Evolutionary conservation across 1,140 invertebrate genomes (phyloP).

Genomic region (Platorchestia sp.): DNA sequence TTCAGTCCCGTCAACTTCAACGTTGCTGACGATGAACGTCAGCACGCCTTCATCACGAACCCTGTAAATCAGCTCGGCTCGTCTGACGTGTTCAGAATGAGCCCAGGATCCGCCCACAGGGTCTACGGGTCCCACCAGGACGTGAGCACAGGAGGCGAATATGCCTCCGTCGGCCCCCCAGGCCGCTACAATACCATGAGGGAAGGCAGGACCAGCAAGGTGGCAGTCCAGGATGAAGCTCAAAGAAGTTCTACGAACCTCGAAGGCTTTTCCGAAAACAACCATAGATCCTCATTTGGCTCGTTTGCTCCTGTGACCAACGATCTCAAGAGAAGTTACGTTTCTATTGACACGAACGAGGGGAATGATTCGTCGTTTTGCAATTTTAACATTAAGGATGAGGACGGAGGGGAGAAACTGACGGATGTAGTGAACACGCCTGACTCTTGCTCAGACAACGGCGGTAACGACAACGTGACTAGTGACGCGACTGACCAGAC

Average conservation of each 20-base stretch:
- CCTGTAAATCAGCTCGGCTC: neutral
- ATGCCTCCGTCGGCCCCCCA: neutral
- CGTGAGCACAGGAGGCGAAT: neutral
- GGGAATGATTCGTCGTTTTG: neutral
- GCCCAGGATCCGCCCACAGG: neutral
- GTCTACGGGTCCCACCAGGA: conserved; percentile 27
- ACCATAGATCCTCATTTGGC: conserved; percentile 33
- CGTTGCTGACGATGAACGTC: neutral
- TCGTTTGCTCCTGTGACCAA: conserved; percentile 31
- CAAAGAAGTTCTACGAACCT: neutral
- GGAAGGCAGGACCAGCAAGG: neutral
- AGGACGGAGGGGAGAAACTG: neutral
- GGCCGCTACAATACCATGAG: conserved; percentile 32
- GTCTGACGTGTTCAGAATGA: neutral
- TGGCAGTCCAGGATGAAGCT: neutral
- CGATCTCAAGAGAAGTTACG: conserved; percentile 26
- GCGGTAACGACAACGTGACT: conserved; percentile 60
- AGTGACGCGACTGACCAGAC: conserved; percentile 62
- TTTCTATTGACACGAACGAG: conserved; percentile 5
- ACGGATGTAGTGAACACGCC: conserved; percentile 63
- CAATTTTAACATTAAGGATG: conserved; percentile 20
- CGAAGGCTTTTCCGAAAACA: neutral
- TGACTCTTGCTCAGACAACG: conserved; percentile 66
- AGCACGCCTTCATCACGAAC: neutral
- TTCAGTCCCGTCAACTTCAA: conserved; percentile 32